These are phyloP conservation scores for Morelia viridis DNA, from an alignment of 2,797 vertebrate genomes.

Conservation along the genomic window DNA sequence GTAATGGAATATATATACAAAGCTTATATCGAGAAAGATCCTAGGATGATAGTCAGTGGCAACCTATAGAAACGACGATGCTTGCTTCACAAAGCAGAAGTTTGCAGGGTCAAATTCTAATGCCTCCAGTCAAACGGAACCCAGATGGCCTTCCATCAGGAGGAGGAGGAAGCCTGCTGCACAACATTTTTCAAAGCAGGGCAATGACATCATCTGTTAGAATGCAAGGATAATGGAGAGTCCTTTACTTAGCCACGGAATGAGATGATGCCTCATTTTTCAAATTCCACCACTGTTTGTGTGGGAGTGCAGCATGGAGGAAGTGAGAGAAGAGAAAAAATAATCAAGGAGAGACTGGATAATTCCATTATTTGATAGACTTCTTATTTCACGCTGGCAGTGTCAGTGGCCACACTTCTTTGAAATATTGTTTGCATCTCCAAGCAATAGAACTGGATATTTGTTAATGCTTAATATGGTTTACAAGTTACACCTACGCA, in stretches of 20 bases:
- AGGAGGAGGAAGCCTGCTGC: neutral
- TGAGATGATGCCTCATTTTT: neutral
- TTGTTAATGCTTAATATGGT: neutral
- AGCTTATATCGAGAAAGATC: neutral
- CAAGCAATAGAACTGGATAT: neutral
- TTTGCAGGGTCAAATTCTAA: neutral
- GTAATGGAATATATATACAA: neutral
- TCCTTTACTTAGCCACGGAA: neutral
- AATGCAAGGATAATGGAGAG: neutral
- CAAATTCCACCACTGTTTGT: neutral
- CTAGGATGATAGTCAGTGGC: neutral
- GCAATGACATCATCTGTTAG: neutral
- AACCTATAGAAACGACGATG: neutral
- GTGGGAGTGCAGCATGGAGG: no score
- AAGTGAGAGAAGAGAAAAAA: neutral
- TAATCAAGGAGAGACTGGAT: neutral
- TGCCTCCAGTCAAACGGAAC: neutral
- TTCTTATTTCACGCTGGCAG: neutral
- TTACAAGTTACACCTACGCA: neutral
- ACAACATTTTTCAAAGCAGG: neutral
- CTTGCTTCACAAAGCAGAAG: neutral
- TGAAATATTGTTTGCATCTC: neutral
- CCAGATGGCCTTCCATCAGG: neutral
- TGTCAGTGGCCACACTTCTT: neutral
- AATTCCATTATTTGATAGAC: neutral